A percentile compares a stretch with the other conserved stretches of the same genome.
These are phyloP conservation scores for Coelopa pilipes DNA, from an alignment of 2,888 invertebrate species.

Conservation along the genomic window DNA sequence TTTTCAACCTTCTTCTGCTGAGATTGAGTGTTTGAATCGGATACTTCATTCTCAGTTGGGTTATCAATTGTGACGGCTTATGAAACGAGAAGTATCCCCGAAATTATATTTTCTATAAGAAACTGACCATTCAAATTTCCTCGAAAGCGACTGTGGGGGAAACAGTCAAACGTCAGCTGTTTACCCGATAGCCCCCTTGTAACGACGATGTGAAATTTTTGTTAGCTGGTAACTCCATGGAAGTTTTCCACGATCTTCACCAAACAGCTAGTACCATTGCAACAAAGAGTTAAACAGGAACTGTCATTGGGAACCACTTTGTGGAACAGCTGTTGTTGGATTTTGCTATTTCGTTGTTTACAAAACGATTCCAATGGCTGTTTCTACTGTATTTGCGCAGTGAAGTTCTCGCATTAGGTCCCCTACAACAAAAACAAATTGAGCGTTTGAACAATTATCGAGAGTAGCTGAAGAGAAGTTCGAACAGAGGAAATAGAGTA, in stretches of 20 bases:
- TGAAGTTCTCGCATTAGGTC: neutral
- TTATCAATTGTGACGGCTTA: neutral
- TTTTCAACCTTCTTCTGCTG: neutral
- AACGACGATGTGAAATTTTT: neutral
- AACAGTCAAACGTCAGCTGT: neutral
- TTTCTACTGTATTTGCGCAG: neutral
- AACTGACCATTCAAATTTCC: neutral
- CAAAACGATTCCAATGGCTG: neutral
- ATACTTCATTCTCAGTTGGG: neutral
- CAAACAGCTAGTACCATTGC: neutral
- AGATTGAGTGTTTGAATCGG: neutral
- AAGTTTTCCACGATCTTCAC: too few species aligned
- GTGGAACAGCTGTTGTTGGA: neutral
- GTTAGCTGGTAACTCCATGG: neutral
- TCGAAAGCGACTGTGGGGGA: neutral
- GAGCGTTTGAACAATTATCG: too few species aligned
- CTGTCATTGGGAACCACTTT: neutral
- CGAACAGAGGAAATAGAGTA: too few species aligned
- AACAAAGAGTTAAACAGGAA: constrained; percentile 1
- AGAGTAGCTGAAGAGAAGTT: too few species aligned
- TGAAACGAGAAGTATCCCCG: too few species aligned
- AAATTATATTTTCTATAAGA: neutral
- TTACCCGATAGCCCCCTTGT: neutral
- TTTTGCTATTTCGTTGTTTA: neutral
- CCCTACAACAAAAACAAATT: neutral